Conservation (phyloP, 2,888 invertebrate species). For the Himalopsyche kuldschensis region DNA sequence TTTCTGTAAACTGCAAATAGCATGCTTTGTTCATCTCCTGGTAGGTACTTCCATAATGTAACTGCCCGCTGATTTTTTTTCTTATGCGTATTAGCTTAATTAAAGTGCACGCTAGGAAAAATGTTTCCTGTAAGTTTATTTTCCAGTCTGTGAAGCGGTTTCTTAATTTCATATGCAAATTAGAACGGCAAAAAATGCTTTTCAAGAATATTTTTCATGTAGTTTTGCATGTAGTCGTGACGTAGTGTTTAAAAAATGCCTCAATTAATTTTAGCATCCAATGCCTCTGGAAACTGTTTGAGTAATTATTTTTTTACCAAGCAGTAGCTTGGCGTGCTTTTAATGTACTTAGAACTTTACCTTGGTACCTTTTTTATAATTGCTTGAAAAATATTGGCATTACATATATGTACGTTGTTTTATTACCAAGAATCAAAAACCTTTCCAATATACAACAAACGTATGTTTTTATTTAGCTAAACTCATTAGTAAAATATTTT, state of each 20-base stretch:
- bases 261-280: background rate
- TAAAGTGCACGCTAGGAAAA: conserved; percentile 21
- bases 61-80: background rate
- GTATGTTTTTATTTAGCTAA: no score
- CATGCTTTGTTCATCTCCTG: background rate
- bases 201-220: background rate
- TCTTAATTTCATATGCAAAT: conserved; percentile 38
- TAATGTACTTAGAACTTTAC: no score
- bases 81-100: conserved; percentile 33
- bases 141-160: conserved; percentile 34
- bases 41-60: background rate
- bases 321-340: background rate
- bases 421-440: no score
- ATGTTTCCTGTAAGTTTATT: conserved; percentile 30
- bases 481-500: no score
- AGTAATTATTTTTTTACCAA: background rate
- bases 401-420: no score
- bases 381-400: no score
- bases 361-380: no score
- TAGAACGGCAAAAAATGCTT: conserved; percentile 15
- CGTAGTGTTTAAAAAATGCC: background rate
- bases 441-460: no score
- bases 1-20: no score
- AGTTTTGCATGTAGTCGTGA: background rate
- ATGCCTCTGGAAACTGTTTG: background rate